Percentiles rank a stretch among this genome's conserved stretches.
These are phyloP conservation scores for Andricus curvator DNA, from an alignment of 2,888 invertebrate species.

Conservation along the genomic window DNA sequence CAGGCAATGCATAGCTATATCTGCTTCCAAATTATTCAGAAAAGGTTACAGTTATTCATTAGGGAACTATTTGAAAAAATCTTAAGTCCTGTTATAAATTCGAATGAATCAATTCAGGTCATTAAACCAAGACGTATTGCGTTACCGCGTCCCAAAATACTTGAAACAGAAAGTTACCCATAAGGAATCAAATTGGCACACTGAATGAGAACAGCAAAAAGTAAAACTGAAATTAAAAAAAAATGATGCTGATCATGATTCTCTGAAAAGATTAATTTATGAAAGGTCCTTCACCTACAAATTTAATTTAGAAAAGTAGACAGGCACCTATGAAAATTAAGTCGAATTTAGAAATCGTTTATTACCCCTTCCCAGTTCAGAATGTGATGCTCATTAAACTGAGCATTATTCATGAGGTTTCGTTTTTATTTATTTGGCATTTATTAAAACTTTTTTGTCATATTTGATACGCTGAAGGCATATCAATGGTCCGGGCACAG, in stretches of 20 bases:
- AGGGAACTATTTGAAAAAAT: not conserved
- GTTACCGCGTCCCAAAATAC: not conserved
- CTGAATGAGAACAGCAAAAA: not conserved
- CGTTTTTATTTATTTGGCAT: conserved; percentile 10
- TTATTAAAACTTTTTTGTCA: not conserved
- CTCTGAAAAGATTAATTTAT: not conserved
- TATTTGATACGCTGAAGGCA: not conserved
- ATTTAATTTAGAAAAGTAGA: not conserved
- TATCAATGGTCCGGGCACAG: conserved; percentile 55
- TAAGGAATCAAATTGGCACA: not conserved
- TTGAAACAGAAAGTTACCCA: not conserved
- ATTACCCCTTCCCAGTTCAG: not conserved
- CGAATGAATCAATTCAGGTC: not conserved
- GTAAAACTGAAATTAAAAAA: not conserved
- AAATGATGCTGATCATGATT: not conserved
- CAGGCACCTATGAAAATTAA: not conserved
- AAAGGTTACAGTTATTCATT: not conserved
- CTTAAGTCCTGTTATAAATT: not conserved
- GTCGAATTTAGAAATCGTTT: not conserved
- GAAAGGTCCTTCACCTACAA: not conserved
- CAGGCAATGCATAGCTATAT: not conserved
- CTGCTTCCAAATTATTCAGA: not conserved
- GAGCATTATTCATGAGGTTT: not conserved
- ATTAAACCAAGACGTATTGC: not conserved
- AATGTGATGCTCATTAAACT: not conserved